Evolutionary conservation across 2,888 invertebrate species (phyloP).

Genomic region (Cetonia aurata): DNA sequence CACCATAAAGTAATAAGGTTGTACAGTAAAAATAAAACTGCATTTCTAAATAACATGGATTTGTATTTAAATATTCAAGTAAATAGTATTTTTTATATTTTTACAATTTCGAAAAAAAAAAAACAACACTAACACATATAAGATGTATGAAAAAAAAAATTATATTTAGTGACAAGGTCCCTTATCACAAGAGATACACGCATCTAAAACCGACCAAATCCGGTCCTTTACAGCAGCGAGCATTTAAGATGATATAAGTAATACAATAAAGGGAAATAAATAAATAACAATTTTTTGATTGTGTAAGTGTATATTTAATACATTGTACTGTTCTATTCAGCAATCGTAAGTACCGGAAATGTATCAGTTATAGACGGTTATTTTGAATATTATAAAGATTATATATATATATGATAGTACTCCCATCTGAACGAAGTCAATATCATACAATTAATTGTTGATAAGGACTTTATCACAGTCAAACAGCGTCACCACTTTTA

Average conservation of each 20-base stretch:
- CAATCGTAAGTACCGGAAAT: conserved; percentile 51
- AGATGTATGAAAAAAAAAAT: conserved; percentile 52
- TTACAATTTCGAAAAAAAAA: conserved; percentile 56
- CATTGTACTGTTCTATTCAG: background rate
- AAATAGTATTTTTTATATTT: conserved; percentile 48
- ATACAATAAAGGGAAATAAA: conserved; percentile 43
- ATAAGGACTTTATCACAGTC: conserved; percentile 71
- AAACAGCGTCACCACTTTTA: conserved; percentile 54
- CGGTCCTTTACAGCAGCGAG: conserved; percentile 33
- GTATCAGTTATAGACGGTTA: conserved; percentile 43
- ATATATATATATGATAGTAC: conserved; percentile 67
- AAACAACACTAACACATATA: conserved; percentile 55
- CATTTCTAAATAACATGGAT: conserved; percentile 48
- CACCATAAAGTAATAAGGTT: too few relatives aligned
- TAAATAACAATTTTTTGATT: conserved; percentile 46
- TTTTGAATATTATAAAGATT: conserved; percentile 28
- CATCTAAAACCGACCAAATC: conserved; percentile 22
- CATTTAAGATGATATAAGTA: background rate
- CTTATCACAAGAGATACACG: conserved; percentile 62
- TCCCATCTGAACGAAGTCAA: conserved; percentile 72
- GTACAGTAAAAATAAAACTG: conserved; percentile 27
- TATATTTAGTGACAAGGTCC: conserved; percentile 66
- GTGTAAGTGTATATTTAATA: conserved; percentile 32
- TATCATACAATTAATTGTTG: conserved; percentile 68
- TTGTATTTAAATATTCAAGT: conserved; percentile 53